Evolutionary conservation across 92 coral and sea anemone genomes (phyloP), one percentile per base, ranked within the genome.

Genomic region (Zoanthus gigantus): DNA sequence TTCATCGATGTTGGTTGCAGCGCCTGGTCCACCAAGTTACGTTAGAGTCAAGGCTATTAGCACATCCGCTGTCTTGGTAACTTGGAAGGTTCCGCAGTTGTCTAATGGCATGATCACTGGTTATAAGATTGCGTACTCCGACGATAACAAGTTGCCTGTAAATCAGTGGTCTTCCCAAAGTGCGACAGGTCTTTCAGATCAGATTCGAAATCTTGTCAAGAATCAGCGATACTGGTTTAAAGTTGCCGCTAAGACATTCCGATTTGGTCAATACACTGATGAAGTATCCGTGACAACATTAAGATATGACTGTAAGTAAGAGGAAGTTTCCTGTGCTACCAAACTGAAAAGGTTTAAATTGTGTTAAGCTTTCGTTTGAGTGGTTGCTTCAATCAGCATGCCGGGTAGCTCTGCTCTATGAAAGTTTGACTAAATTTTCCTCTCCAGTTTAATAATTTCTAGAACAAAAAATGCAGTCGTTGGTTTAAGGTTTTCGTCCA

Each of bases 231-330:
- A 89, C 83, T 95, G 97, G 99, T 87, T 97, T 72, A 85, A 88
- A 73, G 98, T 97, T 74, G 96, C 99, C 63, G 99, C 97, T 47
- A 77, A 78, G 86, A 97, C 99, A 13, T 84, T 87, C 68, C 74
- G 12, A 11, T 86, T 75, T 79, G 99, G 99, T 74, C 93, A 93
- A 56, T 92, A 88, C 86, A 91, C 98, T 31, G 83, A 83, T 4
- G 77, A 74, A 42, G 80, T 83, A 72, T 81, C 94, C 76, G 93
- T 48, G 56, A 76, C 79, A 86, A 95, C 98, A 42, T 88, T 95
- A 54, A 91, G 67, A 78, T 95, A 83, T 76, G 98, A 97, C 86
- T 81, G 99, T 97, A 92, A 97, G 99, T 97, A 89, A 37, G 7
- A 16, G 28, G 6, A 58, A 12, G 61, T 48, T 30, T 47, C 8